A percentile compares a stretch with the other conserved stretches of the same genome.
Conservation (phyloP, 2,113 vertebrate genomes). For the Anarrhichthys ocellatus region DNA sequence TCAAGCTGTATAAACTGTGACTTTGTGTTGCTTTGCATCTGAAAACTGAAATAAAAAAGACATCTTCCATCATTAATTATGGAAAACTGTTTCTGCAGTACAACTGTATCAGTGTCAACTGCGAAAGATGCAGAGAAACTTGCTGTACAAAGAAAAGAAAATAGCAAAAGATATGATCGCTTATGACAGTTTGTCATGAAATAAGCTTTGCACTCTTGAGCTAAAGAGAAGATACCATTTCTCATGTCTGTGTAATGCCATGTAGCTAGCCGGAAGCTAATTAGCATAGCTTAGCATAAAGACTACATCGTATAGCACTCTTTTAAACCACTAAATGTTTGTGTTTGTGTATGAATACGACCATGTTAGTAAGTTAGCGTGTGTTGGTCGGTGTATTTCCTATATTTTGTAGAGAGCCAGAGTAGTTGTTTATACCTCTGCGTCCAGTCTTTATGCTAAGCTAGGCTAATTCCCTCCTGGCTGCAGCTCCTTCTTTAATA, state of each 20-base stretch:
- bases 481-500: not conserved
- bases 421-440: not conserved
- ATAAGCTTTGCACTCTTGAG: not conserved
- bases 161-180: not conserved
- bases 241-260: not conserved
- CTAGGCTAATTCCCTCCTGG: not conserved
- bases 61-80: not conserved
- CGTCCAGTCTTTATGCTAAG: not conserved
- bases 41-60: not conserved
- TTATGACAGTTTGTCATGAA: not conserved
- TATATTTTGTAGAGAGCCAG: not conserved
- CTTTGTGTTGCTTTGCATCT: not conserved
- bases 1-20: not conserved
- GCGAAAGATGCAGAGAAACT: not conserved
- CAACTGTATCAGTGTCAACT: not conserved
- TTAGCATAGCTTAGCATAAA: conserved; percentile 5
- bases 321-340: not conserved
- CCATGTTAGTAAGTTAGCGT: not conserved
- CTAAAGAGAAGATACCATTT: not conserved
- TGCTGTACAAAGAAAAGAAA: not conserved
- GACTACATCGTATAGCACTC: not conserved
- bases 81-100: not conserved
- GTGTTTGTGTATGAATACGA: not conserved
- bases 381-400: not conserved
- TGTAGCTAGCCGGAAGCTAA: not conserved